Conservation (phyloP, 2,888 invertebrate genomes). For the Enoplolaimus lenunculus region DNA sequence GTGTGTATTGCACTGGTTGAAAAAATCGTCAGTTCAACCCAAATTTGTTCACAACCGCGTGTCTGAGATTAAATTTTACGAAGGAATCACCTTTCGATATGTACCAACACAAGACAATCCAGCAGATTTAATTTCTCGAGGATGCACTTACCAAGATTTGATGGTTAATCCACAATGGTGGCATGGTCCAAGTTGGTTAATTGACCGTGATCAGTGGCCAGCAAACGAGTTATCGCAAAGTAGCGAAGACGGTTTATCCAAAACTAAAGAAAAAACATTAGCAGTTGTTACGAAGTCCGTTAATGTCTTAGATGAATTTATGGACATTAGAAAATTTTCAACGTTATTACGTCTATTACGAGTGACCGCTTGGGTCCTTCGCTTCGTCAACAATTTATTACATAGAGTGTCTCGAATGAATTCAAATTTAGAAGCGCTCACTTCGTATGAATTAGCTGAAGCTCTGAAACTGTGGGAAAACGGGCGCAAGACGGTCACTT, state of each 20-base stretch:
- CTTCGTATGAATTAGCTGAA: background rate
- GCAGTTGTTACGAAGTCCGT: background rate
- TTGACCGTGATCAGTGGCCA: background rate
- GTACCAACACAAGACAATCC: conserved; percentile 30
- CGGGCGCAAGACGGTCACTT: background rate
- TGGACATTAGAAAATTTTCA: background rate
- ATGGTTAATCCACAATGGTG: conserved; percentile 26
- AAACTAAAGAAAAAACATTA: background rate
- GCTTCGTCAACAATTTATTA: background rate
- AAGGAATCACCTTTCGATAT: conserved; percentile 27
- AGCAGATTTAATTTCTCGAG: conserved; percentile 31
- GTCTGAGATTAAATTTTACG: conserved; percentile 26
- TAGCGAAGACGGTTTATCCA: background rate
- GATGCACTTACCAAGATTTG: conserved; percentile 24
- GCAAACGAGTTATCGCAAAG: background rate
- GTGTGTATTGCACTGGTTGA: conserved; percentile 28
- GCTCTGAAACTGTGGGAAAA: background rate
- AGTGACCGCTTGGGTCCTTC: background rate
- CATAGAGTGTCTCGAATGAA: background rate
- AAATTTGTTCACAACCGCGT: conserved; percentile 29
- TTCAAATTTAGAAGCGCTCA: background rate
- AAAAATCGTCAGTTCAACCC: conserved; percentile 2
- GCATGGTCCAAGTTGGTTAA: conserved; percentile 30
- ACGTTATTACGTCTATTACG: background rate
- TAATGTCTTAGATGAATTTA: background rate